Conservation (phyloP, 2,113 vertebrate species). For the Excalfactoria chinensis region DNA sequence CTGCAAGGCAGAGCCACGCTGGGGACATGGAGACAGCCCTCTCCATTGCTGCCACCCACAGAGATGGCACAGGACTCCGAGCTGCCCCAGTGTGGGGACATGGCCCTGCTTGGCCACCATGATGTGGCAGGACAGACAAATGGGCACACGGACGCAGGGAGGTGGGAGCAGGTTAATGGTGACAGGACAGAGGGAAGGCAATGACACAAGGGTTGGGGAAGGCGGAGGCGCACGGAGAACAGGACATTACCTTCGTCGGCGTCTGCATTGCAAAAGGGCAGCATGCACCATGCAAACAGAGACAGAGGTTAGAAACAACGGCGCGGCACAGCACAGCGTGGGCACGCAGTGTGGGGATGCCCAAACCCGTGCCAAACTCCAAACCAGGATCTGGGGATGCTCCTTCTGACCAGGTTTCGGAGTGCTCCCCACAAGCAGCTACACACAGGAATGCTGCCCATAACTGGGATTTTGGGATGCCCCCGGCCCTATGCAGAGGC, state of each 20-base stretch:
- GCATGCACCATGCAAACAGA: constrained; percentile 98
- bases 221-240: not conserved
- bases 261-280: constrained; percentile 91
- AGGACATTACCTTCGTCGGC: constrained; percentile 92
- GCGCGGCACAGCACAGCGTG: not conserved
- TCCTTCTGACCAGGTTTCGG: too few species aligned
- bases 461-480: not conserved
- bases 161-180: constrained; percentile 22
- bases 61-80: not conserved
- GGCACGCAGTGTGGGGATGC: not conserved
- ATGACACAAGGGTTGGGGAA: not conserved
- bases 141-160: not conserved
- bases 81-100: not conserved
- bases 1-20: not conserved
- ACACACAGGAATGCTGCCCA: not conserved
- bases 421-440: not conserved
- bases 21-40: accelerated
- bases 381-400: not conserved
- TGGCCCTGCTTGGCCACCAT: accelerated
- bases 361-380: not conserved
- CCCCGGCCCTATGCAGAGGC: not conserved
- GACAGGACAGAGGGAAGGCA: accelerated
- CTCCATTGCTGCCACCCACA: accelerated
- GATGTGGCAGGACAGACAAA: accelerated
- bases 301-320: constrained; percentile 83